Base-by-base conservation (phyloP, 2,888 invertebrate genomes). In the Germaria angustata region DNA sequence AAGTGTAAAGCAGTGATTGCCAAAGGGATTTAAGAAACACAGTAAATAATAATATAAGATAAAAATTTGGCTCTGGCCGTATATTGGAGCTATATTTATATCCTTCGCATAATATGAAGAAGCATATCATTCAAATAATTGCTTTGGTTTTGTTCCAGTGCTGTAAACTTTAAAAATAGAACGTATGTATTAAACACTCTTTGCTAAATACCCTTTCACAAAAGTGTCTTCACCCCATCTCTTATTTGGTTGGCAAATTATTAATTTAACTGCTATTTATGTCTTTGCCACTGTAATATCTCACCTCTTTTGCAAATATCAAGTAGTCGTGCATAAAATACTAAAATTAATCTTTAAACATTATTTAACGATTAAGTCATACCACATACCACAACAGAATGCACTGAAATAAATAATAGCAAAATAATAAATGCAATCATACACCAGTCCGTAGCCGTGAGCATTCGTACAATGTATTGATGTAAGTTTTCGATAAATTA, bases 321-420 rank as follows among this genome's bases (percentile, higher is more conserved):
- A 59, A 59, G 20, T 59, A 73, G 66, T 72, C 79, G 79, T 80
- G 79, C 79, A 68, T 66, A 22, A 80, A 80, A 80, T 80, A 66
- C 41, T 34, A 41, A 73, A 68, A 24, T 39, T 8, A 78, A 77
- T 73, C 46, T 63, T 73, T 63, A 49, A 73, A 68, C 61, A 78
- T 81, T 81, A 73, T 81, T 81, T 57, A 78, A 69, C 36, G 81
- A 81, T 81, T 81, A 81, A 81, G 81, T 81, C 81, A 81, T 81
- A 81, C 68, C n/a, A 61, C 65, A 55, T 3, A 17, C 36, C 32
- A 61, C 32, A 61, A 41, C 17, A 51, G 79, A 75, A 65, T 66
- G 59, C 69, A 72, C 44, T 66, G 13, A 53, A 49, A 53, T 13
- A 41, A 63, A 71, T 39, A 63, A 71, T 39, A 34, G 41, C 9